These are phyloP conservation scores for Vanessa cardui DNA, from an alignment of 2,888 invertebrate genomes.

Conservation along the genomic window DNA sequence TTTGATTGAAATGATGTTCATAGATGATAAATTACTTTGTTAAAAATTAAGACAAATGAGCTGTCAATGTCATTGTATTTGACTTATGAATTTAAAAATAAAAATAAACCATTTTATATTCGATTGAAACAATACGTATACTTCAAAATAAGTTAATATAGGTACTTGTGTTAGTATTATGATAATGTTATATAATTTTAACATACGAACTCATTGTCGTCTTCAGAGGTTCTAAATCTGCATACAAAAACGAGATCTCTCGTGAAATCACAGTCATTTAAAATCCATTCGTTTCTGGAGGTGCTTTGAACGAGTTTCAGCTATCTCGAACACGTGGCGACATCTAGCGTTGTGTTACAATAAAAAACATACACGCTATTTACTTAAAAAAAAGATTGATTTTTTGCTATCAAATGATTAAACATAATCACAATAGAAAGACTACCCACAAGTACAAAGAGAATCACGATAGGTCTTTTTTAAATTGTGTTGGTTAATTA, in stretches of 20 bases:
- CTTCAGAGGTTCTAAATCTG: conserved; percentile 74
- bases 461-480: too few species aligned
- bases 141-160: neutral
- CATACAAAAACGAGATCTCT: conserved; percentile 78
- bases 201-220: conserved; percentile 12
- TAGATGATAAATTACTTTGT: too few species aligned
- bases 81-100: too few species aligned
- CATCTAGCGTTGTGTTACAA: conserved; percentile 48
- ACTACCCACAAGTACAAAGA: too few species aligned
- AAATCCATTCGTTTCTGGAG: conserved; percentile 74
- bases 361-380: neutral
- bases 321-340: conserved; percentile 43
- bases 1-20: too few species aligned
- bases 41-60: neutral
- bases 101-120: too few species aligned
- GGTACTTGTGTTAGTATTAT: neutral
- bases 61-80: neutral
- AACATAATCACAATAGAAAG: too few species aligned
- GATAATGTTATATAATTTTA: conserved; percentile 8
- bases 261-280: conserved; percentile 80
- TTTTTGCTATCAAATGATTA: neutral
- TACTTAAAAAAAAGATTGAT: neutral
- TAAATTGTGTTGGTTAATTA: too few species aligned
- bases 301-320: conserved; percentile 42
- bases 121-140: neutral